phyloP scores from a whole-genome alignment of 2,113 vertebrate genomes.

The Psophia crepitans region DNA sequence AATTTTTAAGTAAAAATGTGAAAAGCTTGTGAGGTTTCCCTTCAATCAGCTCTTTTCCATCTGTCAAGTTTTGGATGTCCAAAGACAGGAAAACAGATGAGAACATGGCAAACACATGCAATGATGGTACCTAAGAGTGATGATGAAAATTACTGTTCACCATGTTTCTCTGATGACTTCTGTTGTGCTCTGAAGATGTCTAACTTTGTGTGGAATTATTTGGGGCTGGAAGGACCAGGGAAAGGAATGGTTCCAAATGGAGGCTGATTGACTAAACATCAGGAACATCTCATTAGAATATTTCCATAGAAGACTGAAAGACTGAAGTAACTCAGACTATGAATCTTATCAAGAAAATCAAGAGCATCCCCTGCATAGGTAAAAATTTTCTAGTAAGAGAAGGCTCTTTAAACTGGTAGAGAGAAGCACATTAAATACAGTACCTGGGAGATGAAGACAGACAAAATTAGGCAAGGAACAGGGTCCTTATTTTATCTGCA shows the following conservation, averaged over 20 bases:
- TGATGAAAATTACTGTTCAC: background rate
- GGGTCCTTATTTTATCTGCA: background rate
- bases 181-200: background rate
- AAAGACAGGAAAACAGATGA: background rate
- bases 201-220: background rate
- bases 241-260: background rate
- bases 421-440: background rate
- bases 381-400: background rate
- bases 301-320: background rate
- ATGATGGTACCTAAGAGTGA: background rate
- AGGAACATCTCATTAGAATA: background rate
- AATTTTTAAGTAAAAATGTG: background rate
- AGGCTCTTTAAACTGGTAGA: background rate
- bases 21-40: background rate
- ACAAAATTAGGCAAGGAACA: background rate
- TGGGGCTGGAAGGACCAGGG: background rate
- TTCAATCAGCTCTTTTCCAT: background rate
- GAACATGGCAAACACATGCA: background rate
- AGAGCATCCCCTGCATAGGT: fast-evolving
- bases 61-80: background rate
- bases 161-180: background rate
- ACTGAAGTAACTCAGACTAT: background rate
- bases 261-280: background rate
- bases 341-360: background rate
- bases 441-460: background rate